Evolutionary conservation across 2,888 invertebrate genomes (phyloP).

Genomic region (Entomobrya multifasciata): DNA sequence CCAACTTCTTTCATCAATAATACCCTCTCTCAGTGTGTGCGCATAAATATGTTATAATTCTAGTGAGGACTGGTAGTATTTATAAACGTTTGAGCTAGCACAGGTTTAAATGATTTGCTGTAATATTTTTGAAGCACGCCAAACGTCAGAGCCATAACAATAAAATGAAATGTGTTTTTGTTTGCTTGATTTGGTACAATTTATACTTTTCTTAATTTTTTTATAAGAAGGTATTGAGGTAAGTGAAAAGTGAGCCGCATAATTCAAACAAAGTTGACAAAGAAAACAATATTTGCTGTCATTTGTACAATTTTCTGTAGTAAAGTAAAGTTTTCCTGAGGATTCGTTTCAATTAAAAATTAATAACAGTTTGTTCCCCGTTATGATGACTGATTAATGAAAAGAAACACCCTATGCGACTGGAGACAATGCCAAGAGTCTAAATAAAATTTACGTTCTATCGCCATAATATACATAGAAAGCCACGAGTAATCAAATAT

Average conservation of each 20-base stretch:
- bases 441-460: slow-evolving; percentile 8
- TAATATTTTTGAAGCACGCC: not conserved
- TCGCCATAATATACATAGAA: not conserved
- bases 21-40: slow-evolving; percentile 26
- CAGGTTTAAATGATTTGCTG: too few species aligned
- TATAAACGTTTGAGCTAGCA: too few species aligned
- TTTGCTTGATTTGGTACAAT: too few species aligned
- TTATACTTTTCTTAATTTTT: too few species aligned
- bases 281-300: slow-evolving; percentile 44
- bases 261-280: not conserved
- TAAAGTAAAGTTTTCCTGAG: slow-evolving; percentile 47
- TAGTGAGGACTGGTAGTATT: not conserved
- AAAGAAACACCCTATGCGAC: slow-evolving; percentile 66
- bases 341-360: slow-evolving; percentile 51
- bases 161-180: too few species aligned
- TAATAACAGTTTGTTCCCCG: slow-evolving; percentile 63
- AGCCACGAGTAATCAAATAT: slow-evolving; percentile 13
- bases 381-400: slow-evolving; percentile 71
- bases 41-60: slow-evolving; percentile 43
- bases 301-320: slow-evolving; percentile 62
- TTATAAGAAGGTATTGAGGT: too few species aligned
- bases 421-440: not conserved
- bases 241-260: too few species aligned
- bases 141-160: not conserved
- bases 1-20: too few species aligned